Base-by-base conservation (phyloP, 1,140 invertebrate genomes). In the Trigoniulus corallinus region DNA sequence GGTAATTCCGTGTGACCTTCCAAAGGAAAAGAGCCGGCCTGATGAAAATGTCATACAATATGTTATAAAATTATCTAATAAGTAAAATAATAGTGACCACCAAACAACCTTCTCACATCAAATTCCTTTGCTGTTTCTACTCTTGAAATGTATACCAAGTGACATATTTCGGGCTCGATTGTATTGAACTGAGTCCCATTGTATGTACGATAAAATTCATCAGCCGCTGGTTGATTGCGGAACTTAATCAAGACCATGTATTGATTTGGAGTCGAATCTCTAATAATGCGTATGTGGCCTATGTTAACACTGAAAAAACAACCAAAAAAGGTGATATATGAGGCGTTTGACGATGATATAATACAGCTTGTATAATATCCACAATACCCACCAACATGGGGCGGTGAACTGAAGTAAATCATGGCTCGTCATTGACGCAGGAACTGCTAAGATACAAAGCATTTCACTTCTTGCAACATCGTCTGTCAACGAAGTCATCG, bases 181-280 rank as follows among this genome's bases (percentile, higher is more conserved):
- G 81, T 88, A 69, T 93, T 98, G 66, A 91, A 99, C 0, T 81
- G 79, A 0, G 76, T 76, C 18, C 91, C 91, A 67, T 98, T 96
- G 62, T 84, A 97, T 0, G 84, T 83, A 49, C 78, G 75, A 66
- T 94, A 97, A 68, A 98, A 98, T 63, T 91, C 83, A 60, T 81
- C 77, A 0, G 93, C 88, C 27, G 84, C 76, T 62, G 80, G 79
- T 58, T 79, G 75, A 56, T 69, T 72, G 54, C 73, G 70, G 58
- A 86, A 88, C 66, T 89, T 94, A 20, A 98, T 68, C 2, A 97
- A 66, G 26, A 88, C 85, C 92, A 98, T 96, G 60, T 97, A 99
- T 61, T 95, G 91, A 69, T 98, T 97, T 2, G 91, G 89, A 21
- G 72, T 70, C 22, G 78, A 77, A 57, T 79, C 75, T 40, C 88